Percentiles rank a stretch among this genome's conserved stretches.
These are phyloP conservation scores for Loris lydekkerianus DNA, from an alignment of 2,797 vertebrate species.

Conservation along the genomic window DNA sequence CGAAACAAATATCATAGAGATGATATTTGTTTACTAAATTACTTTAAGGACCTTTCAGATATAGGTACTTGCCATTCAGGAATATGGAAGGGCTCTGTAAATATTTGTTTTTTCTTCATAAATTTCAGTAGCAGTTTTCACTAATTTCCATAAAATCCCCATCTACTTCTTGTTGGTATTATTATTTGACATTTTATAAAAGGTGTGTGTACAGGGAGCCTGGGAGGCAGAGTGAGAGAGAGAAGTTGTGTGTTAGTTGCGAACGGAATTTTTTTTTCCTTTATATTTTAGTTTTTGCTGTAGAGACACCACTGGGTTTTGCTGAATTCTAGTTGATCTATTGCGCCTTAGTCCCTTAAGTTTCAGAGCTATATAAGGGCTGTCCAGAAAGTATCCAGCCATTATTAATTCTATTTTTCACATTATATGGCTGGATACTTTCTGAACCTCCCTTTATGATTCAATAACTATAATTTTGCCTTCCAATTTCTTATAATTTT, in stretches of 20 bases:
- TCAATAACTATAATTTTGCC: not conserved
- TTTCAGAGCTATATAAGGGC: not conserved
- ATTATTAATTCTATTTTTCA: too few species aligned
- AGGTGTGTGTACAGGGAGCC: not conserved
- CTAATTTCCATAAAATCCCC: constrained; percentile 13
- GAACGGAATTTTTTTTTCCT: constrained; percentile 32
- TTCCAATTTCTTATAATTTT: constrained; percentile 22
- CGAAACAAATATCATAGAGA: constrained; percentile 73
- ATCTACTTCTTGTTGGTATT: constrained; percentile 55
- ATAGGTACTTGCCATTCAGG: constrained; percentile 16
- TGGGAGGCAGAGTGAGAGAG: not conserved
- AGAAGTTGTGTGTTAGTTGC: not conserved
- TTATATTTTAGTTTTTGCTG: not conserved
- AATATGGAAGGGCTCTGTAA: constrained; percentile 33
- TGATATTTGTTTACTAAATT: constrained; percentile 50
- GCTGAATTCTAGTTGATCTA: not conserved
- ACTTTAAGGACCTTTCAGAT: constrained; percentile 65
- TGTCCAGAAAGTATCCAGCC: too few species aligned
- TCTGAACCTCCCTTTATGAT: not conserved
- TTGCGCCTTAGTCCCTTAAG: not conserved
- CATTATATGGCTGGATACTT: too few species aligned
- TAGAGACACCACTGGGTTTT: not conserved
- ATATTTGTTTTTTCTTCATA: constrained; percentile 73
- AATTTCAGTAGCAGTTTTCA: constrained; percentile 65
- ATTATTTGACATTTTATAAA: constrained; percentile 67